Conservation (phyloP, 2,797 vertebrate species). For the Moxostoma hubbsi region DNA sequence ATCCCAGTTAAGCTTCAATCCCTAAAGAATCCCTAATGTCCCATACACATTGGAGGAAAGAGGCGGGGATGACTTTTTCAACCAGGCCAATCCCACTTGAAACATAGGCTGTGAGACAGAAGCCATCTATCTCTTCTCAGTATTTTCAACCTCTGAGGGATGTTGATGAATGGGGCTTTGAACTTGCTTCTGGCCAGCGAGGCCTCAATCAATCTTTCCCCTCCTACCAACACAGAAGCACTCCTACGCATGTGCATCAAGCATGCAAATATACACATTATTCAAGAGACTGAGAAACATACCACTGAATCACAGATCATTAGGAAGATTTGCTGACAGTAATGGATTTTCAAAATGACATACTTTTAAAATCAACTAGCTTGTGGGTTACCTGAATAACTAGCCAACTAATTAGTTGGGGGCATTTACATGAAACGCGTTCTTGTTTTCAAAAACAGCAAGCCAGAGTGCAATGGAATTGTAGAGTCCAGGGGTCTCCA, state of each 20-base stretch:
- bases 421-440: too few relatives aligned
- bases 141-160: conserved; percentile 45
- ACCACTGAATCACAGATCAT: conserved; percentile 16
- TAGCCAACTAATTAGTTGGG: too few relatives aligned
- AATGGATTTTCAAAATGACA: too few relatives aligned
- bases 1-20: too few relatives aligned
- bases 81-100: conserved; percentile 32
- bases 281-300: conserved; percentile 1
- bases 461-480: too few relatives aligned
- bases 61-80: neutral
- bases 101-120: conserved; percentile 36
- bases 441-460: too few relatives aligned
- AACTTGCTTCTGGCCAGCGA: conserved; percentile 49
- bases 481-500: too few relatives aligned
- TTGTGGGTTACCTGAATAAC: too few relatives aligned
- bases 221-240: conserved; percentile 29
- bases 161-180: conserved; percentile 56
- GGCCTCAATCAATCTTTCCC: conserved; percentile 48
- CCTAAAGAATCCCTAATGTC: neutral
- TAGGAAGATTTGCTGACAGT: neutral
- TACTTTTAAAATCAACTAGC: too few relatives aligned
- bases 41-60: neutral
- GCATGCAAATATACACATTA: conserved; percentile 34
- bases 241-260: conserved; percentile 17
- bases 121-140: conserved; percentile 45